Percentiles rank a stretch among this genome's conserved stretches.
Conservation (phyloP, 2,113 vertebrate species). For the Antigone vipio region DNA sequence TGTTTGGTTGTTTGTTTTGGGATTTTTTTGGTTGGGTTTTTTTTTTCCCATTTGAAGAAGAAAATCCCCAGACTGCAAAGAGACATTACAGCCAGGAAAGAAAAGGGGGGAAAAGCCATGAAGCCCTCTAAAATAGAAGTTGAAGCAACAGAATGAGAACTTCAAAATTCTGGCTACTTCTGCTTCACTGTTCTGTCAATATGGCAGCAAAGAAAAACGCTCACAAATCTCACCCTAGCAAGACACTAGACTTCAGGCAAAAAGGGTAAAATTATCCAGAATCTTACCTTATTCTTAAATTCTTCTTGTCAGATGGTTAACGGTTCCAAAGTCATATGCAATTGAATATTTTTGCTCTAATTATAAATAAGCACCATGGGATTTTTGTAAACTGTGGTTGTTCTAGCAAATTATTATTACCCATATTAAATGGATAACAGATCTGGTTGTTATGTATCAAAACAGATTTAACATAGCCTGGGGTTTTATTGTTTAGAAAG, state of each 20-base stretch:
- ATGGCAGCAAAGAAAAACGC: background rate
- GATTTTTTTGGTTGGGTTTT: background rate
- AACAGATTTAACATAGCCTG: background rate
- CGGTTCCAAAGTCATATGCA: background rate
- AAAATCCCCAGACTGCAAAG: background rate
- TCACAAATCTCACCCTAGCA: too few species aligned
- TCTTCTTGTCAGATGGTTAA: background rate
- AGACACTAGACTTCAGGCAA: background rate
- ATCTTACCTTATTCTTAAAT: background rate
- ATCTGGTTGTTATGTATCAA: background rate
- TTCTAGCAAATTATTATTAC: background rate
- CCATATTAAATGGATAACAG: background rate
- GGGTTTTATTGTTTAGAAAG: background rate
- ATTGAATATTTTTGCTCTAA: background rate
- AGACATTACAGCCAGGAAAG: background rate
- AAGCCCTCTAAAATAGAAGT: background rate
- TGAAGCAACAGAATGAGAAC: background rate
- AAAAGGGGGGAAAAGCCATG: background rate
- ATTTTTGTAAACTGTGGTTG: background rate
- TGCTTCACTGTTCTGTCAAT: background rate
- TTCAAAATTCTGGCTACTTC: background rate
- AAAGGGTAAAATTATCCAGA: background rate
- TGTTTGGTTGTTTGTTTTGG: too few species aligned
- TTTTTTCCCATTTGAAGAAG: background rate
- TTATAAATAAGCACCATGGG: background rate